phyloP scores from a whole-genome alignment of 2,888 invertebrate species.

The Netelia melanura region DNA sequence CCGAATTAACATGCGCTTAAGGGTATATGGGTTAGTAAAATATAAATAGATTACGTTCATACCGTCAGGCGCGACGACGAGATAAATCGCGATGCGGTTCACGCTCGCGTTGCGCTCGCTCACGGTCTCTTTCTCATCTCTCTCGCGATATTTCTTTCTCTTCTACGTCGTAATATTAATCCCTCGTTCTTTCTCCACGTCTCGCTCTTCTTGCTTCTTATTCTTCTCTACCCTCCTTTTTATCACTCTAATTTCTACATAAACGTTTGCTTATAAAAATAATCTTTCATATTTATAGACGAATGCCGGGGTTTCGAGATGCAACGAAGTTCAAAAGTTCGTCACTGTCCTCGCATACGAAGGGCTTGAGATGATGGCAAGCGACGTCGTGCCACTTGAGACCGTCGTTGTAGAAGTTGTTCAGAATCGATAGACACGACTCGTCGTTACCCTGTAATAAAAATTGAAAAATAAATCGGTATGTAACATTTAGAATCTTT shows the following conservation, averaged over 20 bases:
- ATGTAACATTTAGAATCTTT: background rate
- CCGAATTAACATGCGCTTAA: constrained; percentile 60
- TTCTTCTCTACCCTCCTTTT: constrained; percentile 18
- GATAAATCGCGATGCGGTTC: constrained; percentile 26
- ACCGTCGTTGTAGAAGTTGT: constrained; percentile 97
- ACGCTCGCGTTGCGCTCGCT: constrained; percentile 13
- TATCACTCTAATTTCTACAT: constrained; percentile 51
- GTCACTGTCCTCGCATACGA: constrained; percentile 96
- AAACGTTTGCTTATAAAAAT: constrained; percentile 36
- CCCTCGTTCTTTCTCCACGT: constrained; percentile 23
- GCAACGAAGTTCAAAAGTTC: constrained; percentile 95
- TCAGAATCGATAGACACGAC: constrained; percentile 94
- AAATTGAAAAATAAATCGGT: constrained; percentile 11
- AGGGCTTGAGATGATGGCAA: constrained; percentile 95
- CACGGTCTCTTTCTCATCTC: constrained; percentile 25
- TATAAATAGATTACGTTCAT: constrained; percentile 67
- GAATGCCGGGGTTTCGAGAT: constrained; percentile 94
- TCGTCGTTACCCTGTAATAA: constrained; percentile 93
- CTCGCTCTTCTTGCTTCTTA: constrained; percentile 17
- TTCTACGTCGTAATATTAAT: background rate
- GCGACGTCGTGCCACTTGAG: constrained; percentile 96
- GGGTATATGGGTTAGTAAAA: constrained; percentile 64
- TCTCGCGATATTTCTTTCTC: constrained; percentile 13
- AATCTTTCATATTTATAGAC: constrained; percentile 87
- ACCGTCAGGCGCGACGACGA: constrained; percentile 35